Percentiles rank a stretch among this genome's conserved stretches.
phyloP scores from a whole-genome alignment of 2,113 vertebrate genomes.

The Atrichornis clamosus region DNA sequence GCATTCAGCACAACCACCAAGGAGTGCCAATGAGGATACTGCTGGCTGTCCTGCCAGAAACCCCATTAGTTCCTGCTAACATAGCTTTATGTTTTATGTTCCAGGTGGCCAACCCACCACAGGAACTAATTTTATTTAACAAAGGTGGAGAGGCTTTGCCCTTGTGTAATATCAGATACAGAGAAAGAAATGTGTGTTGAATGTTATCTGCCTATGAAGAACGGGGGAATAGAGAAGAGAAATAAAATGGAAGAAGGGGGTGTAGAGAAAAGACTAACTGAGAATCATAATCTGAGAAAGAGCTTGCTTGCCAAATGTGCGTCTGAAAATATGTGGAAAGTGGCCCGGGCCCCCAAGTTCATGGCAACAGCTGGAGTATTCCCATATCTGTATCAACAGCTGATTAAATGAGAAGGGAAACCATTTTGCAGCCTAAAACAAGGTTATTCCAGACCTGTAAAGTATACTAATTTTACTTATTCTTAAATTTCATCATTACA shows the following conservation, averaged over 20 bases:
- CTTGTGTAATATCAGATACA: not conserved
- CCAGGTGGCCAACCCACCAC: not conserved
- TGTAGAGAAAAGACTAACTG: not conserved
- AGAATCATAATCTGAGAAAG: not conserved
- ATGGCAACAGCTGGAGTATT: constrained; percentile 7
- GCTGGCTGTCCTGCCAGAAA: not conserved
- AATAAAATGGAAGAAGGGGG: not conserved
- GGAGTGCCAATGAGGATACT: not conserved
- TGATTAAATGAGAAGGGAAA: not conserved
- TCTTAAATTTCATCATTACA: not conserved
- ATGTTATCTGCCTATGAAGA: not conserved
- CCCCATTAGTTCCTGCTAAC: not conserved
- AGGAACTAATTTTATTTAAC: constrained; percentile 18
- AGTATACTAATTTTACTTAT: not conserved
- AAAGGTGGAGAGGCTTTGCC: constrained; percentile 1
- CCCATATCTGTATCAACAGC: not conserved
- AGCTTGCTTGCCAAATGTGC: not conserved
- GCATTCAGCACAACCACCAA: not conserved
- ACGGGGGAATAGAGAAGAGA: not conserved
- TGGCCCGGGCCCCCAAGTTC: not conserved
- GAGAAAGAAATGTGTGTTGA: not conserved
- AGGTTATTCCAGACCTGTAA: not conserved
- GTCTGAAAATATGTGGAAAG: not conserved
- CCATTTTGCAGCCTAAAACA: not conserved
- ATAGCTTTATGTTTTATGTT: not conserved